A percentile compares a stretch with the other conserved stretches of the same genome.
phyloP scores from a whole-genome alignment of 2,113 vertebrate species.

The Rattus norvegicus region DNA sequence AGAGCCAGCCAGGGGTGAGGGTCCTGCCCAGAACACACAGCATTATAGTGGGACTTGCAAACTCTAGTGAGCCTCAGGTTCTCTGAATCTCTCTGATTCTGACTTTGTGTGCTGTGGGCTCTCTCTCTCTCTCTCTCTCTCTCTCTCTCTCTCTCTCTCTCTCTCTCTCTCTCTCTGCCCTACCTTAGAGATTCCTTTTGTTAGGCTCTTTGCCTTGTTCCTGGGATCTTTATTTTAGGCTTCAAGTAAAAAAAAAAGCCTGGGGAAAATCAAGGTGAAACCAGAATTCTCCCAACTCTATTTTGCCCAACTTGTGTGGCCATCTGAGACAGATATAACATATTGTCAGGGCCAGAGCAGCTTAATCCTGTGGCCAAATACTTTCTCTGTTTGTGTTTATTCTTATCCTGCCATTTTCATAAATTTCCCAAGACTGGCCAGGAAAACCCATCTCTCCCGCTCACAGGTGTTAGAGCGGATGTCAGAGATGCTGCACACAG shows the following conservation, averaged over 20 bases:
- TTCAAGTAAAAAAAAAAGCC: background rate
- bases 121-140: background rate
- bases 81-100: background rate
- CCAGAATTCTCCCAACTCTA: background rate
- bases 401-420: conserved; percentile 13
- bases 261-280: conserved; percentile 25
- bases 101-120: background rate
- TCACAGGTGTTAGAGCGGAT: background rate
- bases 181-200: background rate
- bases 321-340: background rate
- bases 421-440: background rate
- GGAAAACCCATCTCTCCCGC: background rate
- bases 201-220: background rate
- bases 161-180: background rate
- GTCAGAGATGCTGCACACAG: background rate
- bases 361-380: background rate
- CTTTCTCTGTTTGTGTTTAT: background rate
- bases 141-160: too few species aligned
- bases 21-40: conserved; percentile 34
- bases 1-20: conserved; percentile 57
- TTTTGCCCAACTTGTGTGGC: background rate
- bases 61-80: background rate
- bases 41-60: conserved; percentile 40
- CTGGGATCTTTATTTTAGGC: conserved; percentile 34
- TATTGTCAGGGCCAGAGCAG: background rate